A percentile compares a stretch with the other conserved stretches of the same genome.
Evolutionary conservation across 2,888 invertebrate genomes (phyloP).

Genomic region (Cheilosia soror): DNA sequence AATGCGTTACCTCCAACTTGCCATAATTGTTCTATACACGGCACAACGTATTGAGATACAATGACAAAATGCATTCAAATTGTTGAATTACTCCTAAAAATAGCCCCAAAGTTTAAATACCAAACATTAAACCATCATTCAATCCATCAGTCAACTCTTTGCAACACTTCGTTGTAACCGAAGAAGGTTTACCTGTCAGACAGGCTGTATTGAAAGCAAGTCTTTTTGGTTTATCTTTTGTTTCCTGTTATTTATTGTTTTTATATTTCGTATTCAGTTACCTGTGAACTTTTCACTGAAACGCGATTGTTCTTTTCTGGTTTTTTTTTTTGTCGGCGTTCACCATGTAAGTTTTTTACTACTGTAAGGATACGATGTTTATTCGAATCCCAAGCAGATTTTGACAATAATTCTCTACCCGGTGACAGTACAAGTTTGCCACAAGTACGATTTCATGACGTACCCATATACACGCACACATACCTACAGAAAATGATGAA

Average conservation of each 20-base stretch:
- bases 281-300: constrained; percentile 64
- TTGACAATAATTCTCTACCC: constrained; percentile 69
- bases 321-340: constrained; percentile 6
- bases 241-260: constrained; percentile 63
- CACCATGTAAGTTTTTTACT: constrained; percentile 21
- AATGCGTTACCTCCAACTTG: no score
- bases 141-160: no score
- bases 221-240: constrained; percentile 18
- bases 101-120: no score
- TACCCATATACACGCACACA: constrained; percentile 4
- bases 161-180: no score
- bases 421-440: constrained; percentile 60
- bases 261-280: constrained; percentile 68
- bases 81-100: no score
- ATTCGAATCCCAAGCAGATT: constrained; percentile 69
- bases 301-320: constrained; percentile 30
- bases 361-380: constrained; percentile 46
- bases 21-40: no score
- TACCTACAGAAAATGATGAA: constrained; percentile 18
- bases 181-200: constrained; percentile 30
- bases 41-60: no score
- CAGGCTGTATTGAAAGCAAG: constrained; percentile 52
- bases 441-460: constrained; percentile 68
- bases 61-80: no score
- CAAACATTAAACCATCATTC: no score